phyloP scores from a whole-genome alignment of 2,797 vertebrate genomes.

The Rhinoraja longicauda region DNA sequence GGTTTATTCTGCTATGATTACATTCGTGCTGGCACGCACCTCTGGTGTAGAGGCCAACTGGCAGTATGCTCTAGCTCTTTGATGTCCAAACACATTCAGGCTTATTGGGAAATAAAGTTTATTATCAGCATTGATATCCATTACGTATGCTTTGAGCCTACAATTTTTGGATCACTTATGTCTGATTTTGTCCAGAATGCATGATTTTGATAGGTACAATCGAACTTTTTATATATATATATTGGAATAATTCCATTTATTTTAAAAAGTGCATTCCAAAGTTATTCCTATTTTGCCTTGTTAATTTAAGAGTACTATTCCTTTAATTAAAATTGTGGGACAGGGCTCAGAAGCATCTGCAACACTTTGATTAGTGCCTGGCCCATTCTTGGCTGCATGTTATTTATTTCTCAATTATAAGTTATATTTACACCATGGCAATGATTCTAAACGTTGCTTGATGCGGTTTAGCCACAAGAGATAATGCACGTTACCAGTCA shows the following conservation, averaged over 20 bases:
- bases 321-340: not conserved
- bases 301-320: not conserved
- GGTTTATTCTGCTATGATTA: not conserved
- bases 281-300: not conserved
- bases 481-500: not conserved
- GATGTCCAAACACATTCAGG: not conserved
- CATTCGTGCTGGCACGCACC: not conserved
- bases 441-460: not conserved
- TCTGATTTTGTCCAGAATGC: not conserved
- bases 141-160: not conserved
- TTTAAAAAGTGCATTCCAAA: not conserved
- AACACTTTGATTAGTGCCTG: not conserved
- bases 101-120: not conserved
- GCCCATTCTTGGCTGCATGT: not conserved
- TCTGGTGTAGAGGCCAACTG: not conserved
- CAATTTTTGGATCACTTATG: not conserved
- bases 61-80: not conserved
- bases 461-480: not conserved
- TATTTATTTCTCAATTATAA: not conserved
- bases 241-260: not conserved
- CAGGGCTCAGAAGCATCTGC: not conserved
- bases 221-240: not conserved
- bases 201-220: not conserved
- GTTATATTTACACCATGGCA: not conserved
- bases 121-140: not conserved